Conservation (phyloP, 1,140 invertebrate species). For the Daktulosphaira vitifoliae region DNA sequence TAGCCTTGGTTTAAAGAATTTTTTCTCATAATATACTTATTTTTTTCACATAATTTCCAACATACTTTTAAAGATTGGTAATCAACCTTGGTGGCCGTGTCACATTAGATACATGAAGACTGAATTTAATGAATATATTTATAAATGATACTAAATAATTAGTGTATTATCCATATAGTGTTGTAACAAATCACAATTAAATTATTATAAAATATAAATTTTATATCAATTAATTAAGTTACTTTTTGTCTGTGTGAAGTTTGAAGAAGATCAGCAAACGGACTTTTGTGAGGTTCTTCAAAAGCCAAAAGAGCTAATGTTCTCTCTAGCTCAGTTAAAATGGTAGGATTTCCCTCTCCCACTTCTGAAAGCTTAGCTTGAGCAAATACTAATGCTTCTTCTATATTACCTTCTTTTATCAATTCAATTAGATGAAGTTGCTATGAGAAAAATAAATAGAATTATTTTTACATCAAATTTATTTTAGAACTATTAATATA, state of each 20-base stretch:
- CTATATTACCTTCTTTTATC: slow-evolving; percentile 80
- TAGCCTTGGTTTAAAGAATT: too few relatives aligned
- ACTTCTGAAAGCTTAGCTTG: slow-evolving; percentile 85
- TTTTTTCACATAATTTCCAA: too few relatives aligned
- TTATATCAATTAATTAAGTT: slow-evolving; percentile 33
- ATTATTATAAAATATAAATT: too few relatives aligned
- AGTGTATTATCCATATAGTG: too few relatives aligned
- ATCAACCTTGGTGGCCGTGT: too few relatives aligned
- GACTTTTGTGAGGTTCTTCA: slow-evolving; percentile 88
- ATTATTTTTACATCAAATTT: background rate
- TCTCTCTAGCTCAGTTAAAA: slow-evolving; percentile 66
- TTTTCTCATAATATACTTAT: too few relatives aligned
- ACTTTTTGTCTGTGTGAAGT: slow-evolving; percentile 89
- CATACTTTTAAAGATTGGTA: too few relatives aligned
- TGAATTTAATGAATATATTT: too few relatives aligned
- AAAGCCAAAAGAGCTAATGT: slow-evolving; percentile 92
- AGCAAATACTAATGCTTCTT: slow-evolving; percentile 90
- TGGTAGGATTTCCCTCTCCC: slow-evolving; percentile 76
- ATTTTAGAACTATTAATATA: too few relatives aligned
- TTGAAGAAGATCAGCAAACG: slow-evolving; percentile 90
- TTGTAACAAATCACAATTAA: too few relatives aligned
- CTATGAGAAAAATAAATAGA: slow-evolving; percentile 45
- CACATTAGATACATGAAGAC: too few relatives aligned
- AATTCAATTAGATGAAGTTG: slow-evolving; percentile 93
- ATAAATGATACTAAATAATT: too few relatives aligned